A percentile compares a stretch with the other conserved stretches of the same genome.
Evolutionary conservation across 2,888 invertebrate species (phyloP).

Genomic region (Celastrina argiolus): DNA sequence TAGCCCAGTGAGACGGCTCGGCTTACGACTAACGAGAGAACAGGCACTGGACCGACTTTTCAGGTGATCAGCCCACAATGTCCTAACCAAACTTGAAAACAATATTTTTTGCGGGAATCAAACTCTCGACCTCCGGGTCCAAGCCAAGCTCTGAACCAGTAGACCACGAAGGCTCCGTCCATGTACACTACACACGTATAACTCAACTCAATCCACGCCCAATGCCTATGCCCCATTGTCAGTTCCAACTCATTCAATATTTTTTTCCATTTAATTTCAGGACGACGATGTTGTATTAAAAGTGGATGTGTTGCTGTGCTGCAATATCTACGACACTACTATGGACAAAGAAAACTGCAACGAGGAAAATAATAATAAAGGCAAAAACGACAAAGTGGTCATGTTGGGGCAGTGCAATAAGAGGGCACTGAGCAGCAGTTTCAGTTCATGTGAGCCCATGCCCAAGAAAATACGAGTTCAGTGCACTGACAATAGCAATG

Average conservation of each 20-base stretch:
- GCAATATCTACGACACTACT: constrained; percentile 36
- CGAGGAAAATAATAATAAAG: constrained; percentile 50
- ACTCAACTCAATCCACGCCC: no score
- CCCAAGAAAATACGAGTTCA: constrained; percentile 53
- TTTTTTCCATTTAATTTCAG: constrained; percentile 37
- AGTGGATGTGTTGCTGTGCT: constrained; percentile 56
- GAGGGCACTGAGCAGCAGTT: constrained; percentile 52
- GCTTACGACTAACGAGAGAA: no score
- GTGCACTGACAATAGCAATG: constrained; percentile 34
- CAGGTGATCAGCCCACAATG: no score
- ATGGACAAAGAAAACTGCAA: constrained; percentile 39
- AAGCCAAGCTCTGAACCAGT: no score
- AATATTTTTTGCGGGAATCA: no score
- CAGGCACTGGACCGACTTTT: no score
- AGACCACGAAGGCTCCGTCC: no score
- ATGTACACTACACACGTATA: no score
- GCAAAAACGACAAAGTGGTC: constrained; percentile 43
- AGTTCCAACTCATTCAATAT: neutral
- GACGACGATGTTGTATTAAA: constrained; percentile 56
- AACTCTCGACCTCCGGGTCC: no score
- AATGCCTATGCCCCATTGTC: no score
- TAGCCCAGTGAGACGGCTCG: no score
- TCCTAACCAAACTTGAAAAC: no score
- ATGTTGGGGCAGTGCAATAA: constrained; percentile 49
- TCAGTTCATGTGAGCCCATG: constrained; percentile 54